Base-by-base conservation (phyloP, 2,797 vertebrate genomes). In the Pangasius krempfi region DNA sequence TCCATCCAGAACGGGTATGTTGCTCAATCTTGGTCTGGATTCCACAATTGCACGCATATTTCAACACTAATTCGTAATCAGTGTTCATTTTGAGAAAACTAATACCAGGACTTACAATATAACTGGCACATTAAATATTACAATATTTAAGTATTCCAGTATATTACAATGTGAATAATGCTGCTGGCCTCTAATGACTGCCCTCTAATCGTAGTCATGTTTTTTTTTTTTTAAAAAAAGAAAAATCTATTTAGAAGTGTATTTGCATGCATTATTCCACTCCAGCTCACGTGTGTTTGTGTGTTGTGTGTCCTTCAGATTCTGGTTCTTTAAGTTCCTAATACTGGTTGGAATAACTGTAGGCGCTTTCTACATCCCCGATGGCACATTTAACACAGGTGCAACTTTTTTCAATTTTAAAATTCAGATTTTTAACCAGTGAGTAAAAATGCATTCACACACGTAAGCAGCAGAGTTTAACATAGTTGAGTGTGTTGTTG, bases 251-350 rank as follows among this genome's bases (percentile, higher is more conserved):
- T 12, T n/a, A 30, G 2, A 9, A 22, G 56, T 58, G 16, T 80
- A 66, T 14, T 89, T 83, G 81, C 27, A 3, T 79, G 62, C 37
- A 13, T 70, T 25, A 6, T 54, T 30, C 5, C 10, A 22, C 6
- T 3, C 8, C 4, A 30, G 18, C n/a, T 76, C 40, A 50, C 20
- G 13, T 78, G 6, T 60, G 73, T 52, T 37, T 85, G 27, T 54
- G 64, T 30, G 6, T 14, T 54, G 20, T 64, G 60, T 72, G 2
- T 78, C 37, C 66, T 84, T 44, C 90, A 99, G 98, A 60, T 99
- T 99, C 95, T 99, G 98, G 98, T 98, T 99, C 94, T 97, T 99
- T 94, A 99, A 99, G 92, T 97, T 99, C 89, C 95, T 99, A 91
- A 6, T 96, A 87, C 93, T 99, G 85, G 93, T 98, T 58, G 97